Percentiles rank a stretch among this genome's conserved stretches.
phyloP scores from a whole-genome alignment of 2,113 vertebrate species.

The Cnemophilus loriae region DNA sequence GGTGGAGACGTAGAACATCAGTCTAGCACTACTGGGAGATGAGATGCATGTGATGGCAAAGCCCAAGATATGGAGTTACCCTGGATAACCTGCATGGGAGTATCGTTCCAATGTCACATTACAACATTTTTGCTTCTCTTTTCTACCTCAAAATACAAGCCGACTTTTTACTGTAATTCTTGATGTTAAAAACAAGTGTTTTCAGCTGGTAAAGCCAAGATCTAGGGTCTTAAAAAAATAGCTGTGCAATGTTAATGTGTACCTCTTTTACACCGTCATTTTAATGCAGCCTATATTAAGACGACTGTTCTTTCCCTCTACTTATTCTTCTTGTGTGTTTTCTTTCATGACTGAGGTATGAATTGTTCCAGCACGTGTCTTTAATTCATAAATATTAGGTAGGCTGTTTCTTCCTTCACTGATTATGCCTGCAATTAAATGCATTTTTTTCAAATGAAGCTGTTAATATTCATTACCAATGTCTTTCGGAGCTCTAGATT shows the following conservation, averaged over 20 bases:
- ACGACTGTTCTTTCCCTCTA: not conserved
- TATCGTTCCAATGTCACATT: not conserved
- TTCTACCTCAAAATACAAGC: not conserved
- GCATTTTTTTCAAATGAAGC: not conserved
- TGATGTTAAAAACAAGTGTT: not conserved
- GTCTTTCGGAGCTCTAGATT: not conserved
- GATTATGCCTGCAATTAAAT: not conserved
- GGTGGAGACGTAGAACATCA: not conserved
- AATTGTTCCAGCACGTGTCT: not conserved
- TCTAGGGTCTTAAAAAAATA: not conserved
- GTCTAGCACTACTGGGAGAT: not conserved
- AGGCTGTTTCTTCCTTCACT: not conserved
- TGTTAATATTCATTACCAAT: not conserved
- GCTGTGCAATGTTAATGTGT: not conserved
- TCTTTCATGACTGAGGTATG: not conserved
- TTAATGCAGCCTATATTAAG: not conserved
- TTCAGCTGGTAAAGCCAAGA: not conserved
- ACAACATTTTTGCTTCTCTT: not conserved
- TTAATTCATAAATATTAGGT: slow-evolving; percentile 1
- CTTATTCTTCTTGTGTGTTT: not conserved
- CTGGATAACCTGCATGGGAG: not conserved
- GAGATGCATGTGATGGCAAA: not conserved
- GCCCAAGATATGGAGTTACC: not conserved
- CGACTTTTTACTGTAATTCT: not conserved
- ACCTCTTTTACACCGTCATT: not conserved